A percentile compares a stretch with the other conserved stretches of the same genome.
Evolutionary conservation across 1,140 invertebrate genomes (phyloP).

Genomic region (Drosophila prosaltans): DNA sequence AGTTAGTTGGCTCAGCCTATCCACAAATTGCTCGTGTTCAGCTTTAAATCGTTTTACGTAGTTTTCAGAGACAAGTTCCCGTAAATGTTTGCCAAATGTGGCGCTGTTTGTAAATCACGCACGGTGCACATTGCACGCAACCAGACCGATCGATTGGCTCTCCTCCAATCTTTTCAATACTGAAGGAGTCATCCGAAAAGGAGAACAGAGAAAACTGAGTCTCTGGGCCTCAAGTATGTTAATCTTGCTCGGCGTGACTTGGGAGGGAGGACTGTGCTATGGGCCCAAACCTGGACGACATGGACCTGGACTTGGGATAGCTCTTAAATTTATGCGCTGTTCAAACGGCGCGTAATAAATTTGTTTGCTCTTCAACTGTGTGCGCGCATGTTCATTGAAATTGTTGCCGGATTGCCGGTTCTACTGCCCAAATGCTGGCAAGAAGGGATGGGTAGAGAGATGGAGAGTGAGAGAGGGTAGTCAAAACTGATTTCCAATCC

Average conservation of each 20-base stretch:
- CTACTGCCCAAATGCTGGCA: too few relatives aligned
- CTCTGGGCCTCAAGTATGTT: conserved; percentile 56
- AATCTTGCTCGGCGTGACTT: conserved; percentile 70
- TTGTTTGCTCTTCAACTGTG: conserved; percentile 81
- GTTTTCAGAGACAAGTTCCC: conserved; percentile 72
- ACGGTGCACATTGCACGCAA: conserved; percentile 66
- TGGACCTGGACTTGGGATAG: conserved; percentile 2
- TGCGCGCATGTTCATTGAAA: conserved; percentile 78
- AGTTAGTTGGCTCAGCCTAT: conserved; percentile 45
- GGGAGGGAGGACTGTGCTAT: conserved; percentile 22
- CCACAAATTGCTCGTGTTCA: conserved; percentile 80
- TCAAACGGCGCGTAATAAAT: conserved; percentile 82
- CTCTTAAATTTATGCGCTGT: conserved; percentile 77
- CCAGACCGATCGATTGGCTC: conserved; percentile 62
- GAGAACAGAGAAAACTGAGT: conserved; percentile 22
- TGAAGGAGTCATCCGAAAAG: conserved; percentile 20
- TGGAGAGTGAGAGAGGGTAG: conserved; percentile 9
- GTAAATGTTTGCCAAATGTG: conserved; percentile 78
- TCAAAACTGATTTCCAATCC: conserved; percentile 20
- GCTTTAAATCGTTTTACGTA: conserved; percentile 81
- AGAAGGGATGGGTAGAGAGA: background rate
- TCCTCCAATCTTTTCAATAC: conserved; percentile 11
- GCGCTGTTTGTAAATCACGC: conserved; percentile 80
- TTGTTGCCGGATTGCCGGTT: conserved; percentile 41
- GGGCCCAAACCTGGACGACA: conserved; percentile 10